Evolutionary conservation across 2,797 vertebrate species (phyloP), one percentile per base, ranked within the genome.

Genomic region (Galaxias olidus): DNA sequence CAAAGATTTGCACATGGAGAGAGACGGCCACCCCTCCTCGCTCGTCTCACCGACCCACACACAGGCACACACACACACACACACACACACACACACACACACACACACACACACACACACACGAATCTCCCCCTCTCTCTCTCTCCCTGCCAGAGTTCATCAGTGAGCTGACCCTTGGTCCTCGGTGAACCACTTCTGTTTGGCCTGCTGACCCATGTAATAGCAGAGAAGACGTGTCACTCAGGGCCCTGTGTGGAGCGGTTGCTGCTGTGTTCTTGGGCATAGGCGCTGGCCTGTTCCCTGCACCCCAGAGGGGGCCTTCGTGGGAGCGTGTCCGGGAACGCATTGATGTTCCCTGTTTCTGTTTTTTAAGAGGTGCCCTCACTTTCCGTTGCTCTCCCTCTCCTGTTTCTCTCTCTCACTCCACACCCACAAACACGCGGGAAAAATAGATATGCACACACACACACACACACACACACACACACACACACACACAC

Each of bases 141-240:
- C 42, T 17, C 41, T 44, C 30, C 55, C 41, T 30, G n/a, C 10
- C 56, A 15, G 10, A 68, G 51, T 71, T 72, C 57, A 59, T 76
- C 57, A 71, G 49, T 50, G 62, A 51, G 48, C 11, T 69, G 71
- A 78, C 70, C 63, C 63, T 62, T 74, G 62, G 65, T 49, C 54
- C 59, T 59, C 60, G 40, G 60, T 71, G 68, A 74, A 65, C 69
- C 63, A 42, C 15, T 59, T 57, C 57, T 43, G 59, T 59, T 49
- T 61, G 56, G 53, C 58, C 20, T 61, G n/a, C n/a, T 65, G 67
- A 73, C 77, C 70, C 55, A 14, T n/a, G 50, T 18, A 10, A n/a
- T 41, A 18, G 42, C n/a, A 46, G 57, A 44, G 61, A 13, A 75
- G 65, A 50, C 61, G 17, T 71, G 69, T 49, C 70, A 45, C 30